Evolutionary conservation across 2,113 vertebrate genomes (phyloP), one percentile per base, ranked within the genome.

Genomic region (Urocolius indicus): DNA sequence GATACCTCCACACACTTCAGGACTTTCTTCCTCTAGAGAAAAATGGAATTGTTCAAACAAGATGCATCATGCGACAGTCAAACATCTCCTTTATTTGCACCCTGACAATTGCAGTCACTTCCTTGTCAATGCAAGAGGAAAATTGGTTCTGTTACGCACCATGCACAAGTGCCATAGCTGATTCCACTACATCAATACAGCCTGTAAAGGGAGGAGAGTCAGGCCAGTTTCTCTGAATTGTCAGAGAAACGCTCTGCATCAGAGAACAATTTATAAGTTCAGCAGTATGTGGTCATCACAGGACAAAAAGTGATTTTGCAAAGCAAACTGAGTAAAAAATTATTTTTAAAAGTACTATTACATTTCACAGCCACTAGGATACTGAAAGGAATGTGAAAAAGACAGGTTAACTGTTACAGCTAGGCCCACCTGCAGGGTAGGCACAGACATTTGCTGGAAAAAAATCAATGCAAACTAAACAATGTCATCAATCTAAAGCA

Each of bases 51-150:
- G 76, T 51, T 89, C 58, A 11, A 54, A 84, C 5, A 49, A 55
- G 13, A 79, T 15, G 38, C 43, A 46, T 6, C 68, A 46, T 10
- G 30, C 58, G 59, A 58, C 3, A 49, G 74, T 15, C 62, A 90
- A 78, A 45, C 14, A 36, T 9, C 30, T 81, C 61, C 49, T 90
- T 73, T n/a, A 58, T 11, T n/a, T 23, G 14, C 46, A 74, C 46
- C 54, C 54, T 61, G 36, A 16, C 58, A 62, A 51, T 0, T 49
- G 51, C 18, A 55, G 23, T 17, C 49, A 55, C 13, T 61, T 87
- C 23, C 49, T 80, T 3, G 1, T 4, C 11, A 87, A 13, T 0
- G 0, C 26, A 79, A 0, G 1, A 85, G 34, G 22, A 85, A 72
- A 72, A 38, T 0, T 24, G 26, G 23, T 4, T 0, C 0, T 59